A percentile compares a stretch with the other conserved stretches of the same genome.
These are phyloP conservation scores for Trichopria drosophilae DNA, from an alignment of 2,888 invertebrate genomes.

Conservation along the genomic window DNA sequence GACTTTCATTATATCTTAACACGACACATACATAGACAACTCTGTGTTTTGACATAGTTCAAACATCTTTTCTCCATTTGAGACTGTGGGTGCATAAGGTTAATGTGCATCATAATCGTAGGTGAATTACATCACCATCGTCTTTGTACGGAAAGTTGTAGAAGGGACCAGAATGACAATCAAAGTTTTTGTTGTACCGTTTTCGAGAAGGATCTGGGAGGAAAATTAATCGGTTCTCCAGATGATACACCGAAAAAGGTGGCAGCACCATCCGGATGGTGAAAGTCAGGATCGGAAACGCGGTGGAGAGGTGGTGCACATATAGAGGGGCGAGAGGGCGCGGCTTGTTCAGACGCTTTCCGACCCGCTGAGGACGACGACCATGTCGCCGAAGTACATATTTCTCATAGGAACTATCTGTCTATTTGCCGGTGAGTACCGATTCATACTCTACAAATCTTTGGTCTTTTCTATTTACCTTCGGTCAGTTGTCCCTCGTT, in stretches of 20 bases:
- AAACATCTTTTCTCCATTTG: too few relatives aligned
- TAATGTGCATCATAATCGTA: too few relatives aligned
- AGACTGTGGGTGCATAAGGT: too few relatives aligned
- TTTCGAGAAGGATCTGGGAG: too few relatives aligned
- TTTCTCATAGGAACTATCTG: constrained; percentile 50
- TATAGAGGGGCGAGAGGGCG: constrained; percentile 59
- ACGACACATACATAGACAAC: too few relatives aligned
- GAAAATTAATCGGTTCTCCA: too few relatives aligned
- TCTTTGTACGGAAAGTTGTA: too few relatives aligned
- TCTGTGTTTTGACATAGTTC: too few relatives aligned
- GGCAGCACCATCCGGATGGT: constrained; percentile 55
- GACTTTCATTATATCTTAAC: too few relatives aligned
- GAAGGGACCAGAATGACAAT: too few relatives aligned
- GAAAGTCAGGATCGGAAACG: constrained; percentile 48
- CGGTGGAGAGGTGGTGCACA: constrained; percentile 55
- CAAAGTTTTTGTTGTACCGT: too few relatives aligned
- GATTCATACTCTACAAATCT: background rate
- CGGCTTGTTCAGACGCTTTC: constrained; percentile 58
- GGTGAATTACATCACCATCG: too few relatives aligned
- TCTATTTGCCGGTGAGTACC: constrained; percentile 54
- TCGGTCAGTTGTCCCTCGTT: background rate
- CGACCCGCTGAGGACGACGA: constrained; percentile 51
- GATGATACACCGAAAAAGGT: constrained; percentile 34
- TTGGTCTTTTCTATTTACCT: background rate
- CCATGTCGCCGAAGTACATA: constrained; percentile 54